These are phyloP conservation scores for Gymnorhina tibicen DNA, from an alignment of 2,113 vertebrate genomes.

Conservation along the genomic window DNA sequence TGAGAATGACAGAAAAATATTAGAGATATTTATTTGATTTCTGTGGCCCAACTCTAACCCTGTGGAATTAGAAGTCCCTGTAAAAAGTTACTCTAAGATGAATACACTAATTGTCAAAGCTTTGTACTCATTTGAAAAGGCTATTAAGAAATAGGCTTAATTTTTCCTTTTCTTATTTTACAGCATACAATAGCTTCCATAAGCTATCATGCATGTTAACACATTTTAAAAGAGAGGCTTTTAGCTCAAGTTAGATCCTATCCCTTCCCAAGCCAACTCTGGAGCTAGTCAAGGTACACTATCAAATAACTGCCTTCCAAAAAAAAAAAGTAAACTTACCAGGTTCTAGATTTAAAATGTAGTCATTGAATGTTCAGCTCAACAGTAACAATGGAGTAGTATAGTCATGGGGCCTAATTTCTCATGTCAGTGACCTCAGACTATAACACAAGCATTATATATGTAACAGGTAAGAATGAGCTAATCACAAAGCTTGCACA, in stretches of 20 bases:
- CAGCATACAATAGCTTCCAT: not conserved
- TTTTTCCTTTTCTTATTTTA: not conserved
- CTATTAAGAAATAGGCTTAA: not conserved
- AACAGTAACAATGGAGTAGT: not conserved
- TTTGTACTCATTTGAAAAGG: not conserved
- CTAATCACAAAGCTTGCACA: not conserved
- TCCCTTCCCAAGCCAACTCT: not conserved
- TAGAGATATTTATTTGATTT: slow-evolving; percentile 24
- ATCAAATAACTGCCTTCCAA: not conserved
- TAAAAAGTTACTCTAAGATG: not conserved
- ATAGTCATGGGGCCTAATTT: not conserved
- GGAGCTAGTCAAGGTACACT: not conserved
- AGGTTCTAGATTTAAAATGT: not conserved
- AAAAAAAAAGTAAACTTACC: not conserved
- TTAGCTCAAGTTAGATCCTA: not conserved
- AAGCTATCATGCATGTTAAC: not conserved
- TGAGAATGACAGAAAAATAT: slow-evolving; percentile 53
- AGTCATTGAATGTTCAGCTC: not conserved
- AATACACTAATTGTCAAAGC: slow-evolving; percentile 5
- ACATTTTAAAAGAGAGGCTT: not conserved
- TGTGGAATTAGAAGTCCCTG: not conserved
- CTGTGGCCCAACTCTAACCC: not conserved
- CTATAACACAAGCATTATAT: not conserved
- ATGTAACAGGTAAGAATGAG: not conserved
- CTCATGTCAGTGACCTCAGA: not conserved